Conservation (phyloP, 2,113 vertebrate species). For the Cebidichthys violaceus region DNA sequence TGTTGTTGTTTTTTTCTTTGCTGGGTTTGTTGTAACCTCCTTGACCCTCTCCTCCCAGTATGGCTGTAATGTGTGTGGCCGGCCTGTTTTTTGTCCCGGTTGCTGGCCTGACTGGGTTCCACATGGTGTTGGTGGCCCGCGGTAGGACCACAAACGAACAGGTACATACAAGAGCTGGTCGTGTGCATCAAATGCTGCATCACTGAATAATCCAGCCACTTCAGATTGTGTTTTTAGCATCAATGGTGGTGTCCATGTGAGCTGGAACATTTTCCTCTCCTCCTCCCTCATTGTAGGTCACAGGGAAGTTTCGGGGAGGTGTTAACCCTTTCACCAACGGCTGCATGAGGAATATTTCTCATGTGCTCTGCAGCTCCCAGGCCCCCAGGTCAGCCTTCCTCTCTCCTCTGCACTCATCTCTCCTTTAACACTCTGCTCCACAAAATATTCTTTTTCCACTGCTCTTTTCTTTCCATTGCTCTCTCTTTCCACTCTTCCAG, state of each 20-base stretch:
- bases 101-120: constrained; percentile 95
- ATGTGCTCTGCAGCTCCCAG: constrained; percentile 95
- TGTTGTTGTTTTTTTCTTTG: background rate
- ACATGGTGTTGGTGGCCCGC: constrained; percentile 94
- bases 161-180: constrained; percentile 80
- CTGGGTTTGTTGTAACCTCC: constrained; percentile 30
- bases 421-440: constrained; percentile 13
- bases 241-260: background rate
- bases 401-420: constrained; percentile 1
- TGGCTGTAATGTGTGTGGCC: constrained; percentile 97
- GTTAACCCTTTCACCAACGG: constrained; percentile 98
- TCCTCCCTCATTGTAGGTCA: constrained; percentile 84
- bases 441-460: constrained; percentile 37
- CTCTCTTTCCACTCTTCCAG: constrained; percentile 28
- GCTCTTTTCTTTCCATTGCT: constrained; percentile 38
- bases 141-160: constrained; percentile 97
- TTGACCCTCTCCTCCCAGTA: constrained; percentile 81
- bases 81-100: constrained; percentile 97
- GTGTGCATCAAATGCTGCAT: background rate
- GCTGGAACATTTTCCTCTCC: background rate
- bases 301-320: constrained; percentile 95
- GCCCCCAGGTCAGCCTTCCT: constrained; percentile 89
- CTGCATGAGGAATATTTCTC: constrained; percentile 92
- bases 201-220: background rate
- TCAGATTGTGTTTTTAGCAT: background rate